Percentiles rank a stretch among this genome's conserved stretches.
Evolutionary conservation across 2,797 vertebrate genomes (phyloP).

Genomic region (Phrynocephalus guinanensis): DNA sequence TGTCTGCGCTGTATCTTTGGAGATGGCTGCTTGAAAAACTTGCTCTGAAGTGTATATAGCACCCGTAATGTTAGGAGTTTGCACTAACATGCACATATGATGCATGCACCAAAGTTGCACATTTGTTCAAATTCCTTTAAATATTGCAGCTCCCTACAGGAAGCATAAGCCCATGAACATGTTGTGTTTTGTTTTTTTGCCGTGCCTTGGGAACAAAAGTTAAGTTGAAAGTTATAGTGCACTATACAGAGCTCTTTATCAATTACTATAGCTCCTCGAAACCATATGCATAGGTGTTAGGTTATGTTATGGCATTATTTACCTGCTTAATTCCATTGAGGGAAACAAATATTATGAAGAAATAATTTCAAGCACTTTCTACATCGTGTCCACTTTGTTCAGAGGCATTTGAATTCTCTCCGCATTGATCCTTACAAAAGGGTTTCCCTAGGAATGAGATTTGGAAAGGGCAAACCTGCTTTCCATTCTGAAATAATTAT

Average conservation of each 20-base stretch:
- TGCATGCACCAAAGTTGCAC: not conserved
- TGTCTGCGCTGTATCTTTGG: no score
- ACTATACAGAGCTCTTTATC: not conserved
- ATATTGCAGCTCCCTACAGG: not conserved
- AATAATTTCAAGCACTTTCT: not conserved
- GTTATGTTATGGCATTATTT: no score
- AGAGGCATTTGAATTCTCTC: not conserved
- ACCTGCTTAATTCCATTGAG: no score
- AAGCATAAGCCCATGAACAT: not conserved
- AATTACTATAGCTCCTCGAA: not conserved
- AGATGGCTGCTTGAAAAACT: no score
- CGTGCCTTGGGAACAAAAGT: not conserved
- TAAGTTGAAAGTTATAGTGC: no score
- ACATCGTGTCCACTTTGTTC: not conserved
- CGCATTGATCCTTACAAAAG: not conserved
- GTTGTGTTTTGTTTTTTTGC: not conserved
- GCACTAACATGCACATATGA: no score
- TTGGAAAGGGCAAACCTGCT: slow-evolving; percentile 18
- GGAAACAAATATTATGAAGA: not conserved
- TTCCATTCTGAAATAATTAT: not conserved
- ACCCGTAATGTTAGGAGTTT: no score
- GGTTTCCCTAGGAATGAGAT: slow-evolving; percentile 20
- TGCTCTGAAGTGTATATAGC: no score
- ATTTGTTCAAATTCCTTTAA: not conserved
- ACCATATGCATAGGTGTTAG: not conserved